Conservation (phyloP, 1,140 invertebrate genomes). For the Ladona fulva region DNA sequence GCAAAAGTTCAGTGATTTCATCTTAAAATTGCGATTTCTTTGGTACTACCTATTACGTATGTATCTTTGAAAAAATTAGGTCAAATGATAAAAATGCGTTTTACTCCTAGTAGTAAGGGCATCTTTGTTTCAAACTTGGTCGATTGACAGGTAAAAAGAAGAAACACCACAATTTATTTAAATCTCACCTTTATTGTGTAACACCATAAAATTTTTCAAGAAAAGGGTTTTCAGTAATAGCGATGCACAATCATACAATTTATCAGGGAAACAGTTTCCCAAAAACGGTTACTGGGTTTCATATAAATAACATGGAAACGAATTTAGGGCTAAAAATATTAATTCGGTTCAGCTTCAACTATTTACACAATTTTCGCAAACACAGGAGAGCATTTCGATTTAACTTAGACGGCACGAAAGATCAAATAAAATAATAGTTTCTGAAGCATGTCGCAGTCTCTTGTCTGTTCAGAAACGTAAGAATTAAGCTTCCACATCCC, state of each 20-base stretch:
- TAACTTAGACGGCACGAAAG: not conserved
- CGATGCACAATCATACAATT: not conserved
- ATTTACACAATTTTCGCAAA: not conserved
- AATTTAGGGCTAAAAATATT: slow-evolving; percentile 8
- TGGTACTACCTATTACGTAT: too few species aligned
- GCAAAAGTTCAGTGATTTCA: too few species aligned
- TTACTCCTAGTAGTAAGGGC: too few species aligned
- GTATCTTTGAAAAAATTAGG: too few species aligned
- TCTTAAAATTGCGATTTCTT: too few species aligned
- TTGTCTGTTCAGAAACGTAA: not conserved
- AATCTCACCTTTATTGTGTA: slow-evolving; percentile 4
- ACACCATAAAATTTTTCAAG: not conserved
- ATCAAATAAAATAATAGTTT: not conserved
- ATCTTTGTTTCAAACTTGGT: too few species aligned
- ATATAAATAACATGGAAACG: slow-evolving; percentile 1
- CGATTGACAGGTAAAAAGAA: too few species aligned
- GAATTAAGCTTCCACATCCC: not conserved
- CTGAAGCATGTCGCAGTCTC: not conserved
- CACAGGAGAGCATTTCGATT: not conserved
- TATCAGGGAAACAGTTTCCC: not conserved
- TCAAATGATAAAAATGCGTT: too few species aligned
- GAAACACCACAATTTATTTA: too few species aligned
- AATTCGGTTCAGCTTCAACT: slow-evolving; percentile 5
- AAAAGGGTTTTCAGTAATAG: slow-evolving; percentile 1
- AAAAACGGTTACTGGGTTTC: not conserved